Evolutionary conservation across 2,888 invertebrate species (phyloP).

Genomic region (Metellina segmentata): DNA sequence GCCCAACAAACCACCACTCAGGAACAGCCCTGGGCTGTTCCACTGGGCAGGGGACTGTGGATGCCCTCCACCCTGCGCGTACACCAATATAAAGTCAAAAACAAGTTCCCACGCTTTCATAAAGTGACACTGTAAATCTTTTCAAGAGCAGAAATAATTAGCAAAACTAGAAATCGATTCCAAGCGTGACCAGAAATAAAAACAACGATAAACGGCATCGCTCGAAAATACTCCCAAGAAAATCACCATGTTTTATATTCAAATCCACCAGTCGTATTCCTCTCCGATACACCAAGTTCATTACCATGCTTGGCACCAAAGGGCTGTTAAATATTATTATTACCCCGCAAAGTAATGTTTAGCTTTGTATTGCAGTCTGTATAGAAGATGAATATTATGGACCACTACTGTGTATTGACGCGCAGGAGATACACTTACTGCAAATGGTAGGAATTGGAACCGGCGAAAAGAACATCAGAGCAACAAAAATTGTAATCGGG

Average conservation of each 20-base stretch:
- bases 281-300: conserved; percentile 17
- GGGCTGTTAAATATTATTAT: conserved; percentile 61
- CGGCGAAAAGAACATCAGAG: conserved; percentile 16
- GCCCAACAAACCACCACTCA: too few species aligned
- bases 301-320: conserved; percentile 24
- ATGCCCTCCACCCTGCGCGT: too few species aligned
- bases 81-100: too few species aligned
- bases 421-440: conserved; percentile 46
- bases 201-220: neutral
- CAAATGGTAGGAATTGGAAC: conserved; percentile 45
- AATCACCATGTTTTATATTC: conserved; percentile 50
- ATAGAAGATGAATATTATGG: conserved; percentile 42
- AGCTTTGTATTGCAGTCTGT: conserved; percentile 38
- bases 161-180: neutral
- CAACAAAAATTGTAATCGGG: conserved; percentile 66
- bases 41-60: too few species aligned
- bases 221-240: conserved; percentile 8
- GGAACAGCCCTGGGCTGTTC: too few species aligned
- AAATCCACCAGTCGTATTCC: conserved; percentile 36
- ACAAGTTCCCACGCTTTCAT: neutral
- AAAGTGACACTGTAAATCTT: neutral
- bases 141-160: conserved; percentile 16
- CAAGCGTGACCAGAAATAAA: neutral
- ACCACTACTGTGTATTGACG: conserved; percentile 53
- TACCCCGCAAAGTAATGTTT: conserved; percentile 37